Conservation (phyloP, 2,797 vertebrate species). For the Hapalemur alaotrensis region DNA sequence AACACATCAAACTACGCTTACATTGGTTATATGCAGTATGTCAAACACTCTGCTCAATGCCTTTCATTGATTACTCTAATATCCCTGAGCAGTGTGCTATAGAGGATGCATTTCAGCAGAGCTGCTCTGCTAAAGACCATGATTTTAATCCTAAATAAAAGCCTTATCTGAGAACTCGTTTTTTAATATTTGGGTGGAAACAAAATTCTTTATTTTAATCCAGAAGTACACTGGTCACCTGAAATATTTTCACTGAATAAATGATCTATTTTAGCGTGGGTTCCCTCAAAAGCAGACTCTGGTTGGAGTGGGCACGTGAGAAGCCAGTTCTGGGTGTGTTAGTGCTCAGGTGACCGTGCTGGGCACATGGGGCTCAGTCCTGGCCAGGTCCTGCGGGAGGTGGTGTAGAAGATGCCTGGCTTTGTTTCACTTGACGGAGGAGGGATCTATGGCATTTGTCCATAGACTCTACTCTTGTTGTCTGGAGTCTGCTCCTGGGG, state of each 20-base stretch:
- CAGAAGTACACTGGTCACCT: background rate
- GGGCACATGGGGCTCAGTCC: accelerated
- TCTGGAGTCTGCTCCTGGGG: background rate
- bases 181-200: background rate
- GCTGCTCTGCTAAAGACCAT: background rate
- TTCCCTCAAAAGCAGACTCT: background rate
- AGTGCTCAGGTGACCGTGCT: background rate
- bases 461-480: background rate
- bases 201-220: background rate
- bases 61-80: background rate
- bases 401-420: background rate
- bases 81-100: background rate
- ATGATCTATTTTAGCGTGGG: background rate
- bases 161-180: background rate
- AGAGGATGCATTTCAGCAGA: background rate
- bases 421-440: background rate
- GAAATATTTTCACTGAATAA: background rate
- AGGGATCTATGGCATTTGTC: accelerated
- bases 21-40: background rate
- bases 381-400: background rate
- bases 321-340: background rate
- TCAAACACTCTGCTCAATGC: background rate
- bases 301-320: too few relatives aligned
- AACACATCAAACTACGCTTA: background rate
- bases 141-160: background rate